Conservation (phyloP, 1,140 invertebrate genomes). For the Tetranychus cinnabarinus region DNA sequence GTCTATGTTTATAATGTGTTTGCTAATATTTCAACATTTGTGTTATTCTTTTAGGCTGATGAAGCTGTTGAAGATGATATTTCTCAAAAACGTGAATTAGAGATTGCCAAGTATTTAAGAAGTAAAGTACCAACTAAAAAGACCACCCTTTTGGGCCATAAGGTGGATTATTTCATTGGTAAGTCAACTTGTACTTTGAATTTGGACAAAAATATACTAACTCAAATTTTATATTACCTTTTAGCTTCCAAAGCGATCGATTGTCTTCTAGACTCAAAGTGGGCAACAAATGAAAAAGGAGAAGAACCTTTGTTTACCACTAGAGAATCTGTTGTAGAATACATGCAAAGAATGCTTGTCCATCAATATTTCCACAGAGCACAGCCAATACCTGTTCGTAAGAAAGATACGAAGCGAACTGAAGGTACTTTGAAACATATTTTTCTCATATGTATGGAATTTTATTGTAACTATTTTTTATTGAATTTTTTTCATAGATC, state of each 20-base stretch:
- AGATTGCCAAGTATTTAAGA: conserved; percentile 73
- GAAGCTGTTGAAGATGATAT: conserved; percentile 30
- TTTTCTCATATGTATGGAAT: not conserved
- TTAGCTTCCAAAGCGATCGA: conserved; percentile 57
- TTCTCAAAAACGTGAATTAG: conserved; percentile 71
- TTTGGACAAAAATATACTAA: not conserved
- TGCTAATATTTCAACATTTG: not conserved
- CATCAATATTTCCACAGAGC: conserved; percentile 89
- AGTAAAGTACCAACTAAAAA: conserved; percentile 78
- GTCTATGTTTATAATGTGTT: not conserved
- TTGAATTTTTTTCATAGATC: not conserved
- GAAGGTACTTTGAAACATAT: conserved; percentile 16
- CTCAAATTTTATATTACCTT: conserved; percentile 7
- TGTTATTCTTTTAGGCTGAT: not conserved
- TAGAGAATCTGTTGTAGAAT: conserved; percentile 37
- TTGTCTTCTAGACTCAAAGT: conserved; percentile 69
- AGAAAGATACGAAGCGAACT: conserved; percentile 25
- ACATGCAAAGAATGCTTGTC: conserved; percentile 37
- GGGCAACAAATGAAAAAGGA: conserved; percentile 35
- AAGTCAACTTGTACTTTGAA: conserved; percentile 13
- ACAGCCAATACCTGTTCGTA: conserved; percentile 52
- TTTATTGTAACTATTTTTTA: not conserved
- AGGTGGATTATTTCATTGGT: conserved; percentile 91
- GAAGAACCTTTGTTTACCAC: conserved; percentile 52
- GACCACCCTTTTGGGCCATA: conserved; percentile 80